These are phyloP conservation scores for Dipodomys ordii DNA, from an alignment of 2,113 vertebrate species.

Conservation along the genomic window DNA sequence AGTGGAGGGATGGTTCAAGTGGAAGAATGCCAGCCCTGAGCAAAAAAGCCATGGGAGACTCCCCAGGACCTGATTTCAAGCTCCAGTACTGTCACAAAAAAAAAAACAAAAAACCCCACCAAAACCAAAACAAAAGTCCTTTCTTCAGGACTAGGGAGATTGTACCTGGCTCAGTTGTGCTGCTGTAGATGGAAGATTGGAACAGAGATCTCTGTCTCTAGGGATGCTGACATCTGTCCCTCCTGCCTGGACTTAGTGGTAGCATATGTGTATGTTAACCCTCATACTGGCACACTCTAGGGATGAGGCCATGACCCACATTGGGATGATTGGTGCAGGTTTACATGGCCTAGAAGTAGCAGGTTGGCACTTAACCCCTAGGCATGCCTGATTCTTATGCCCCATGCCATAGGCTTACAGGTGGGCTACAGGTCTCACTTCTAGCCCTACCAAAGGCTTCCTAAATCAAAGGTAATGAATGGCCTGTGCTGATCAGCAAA, in stretches of 20 bases:
- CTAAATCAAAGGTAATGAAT: background rate
- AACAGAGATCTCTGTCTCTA: too few species aligned
- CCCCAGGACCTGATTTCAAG: too few species aligned
- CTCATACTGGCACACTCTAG: background rate
- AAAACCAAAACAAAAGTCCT: too few species aligned
- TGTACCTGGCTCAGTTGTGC: background rate
- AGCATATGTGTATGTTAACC: background rate
- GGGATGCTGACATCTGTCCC: too few species aligned
- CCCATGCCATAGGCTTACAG: background rate
- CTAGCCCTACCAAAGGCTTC: background rate
- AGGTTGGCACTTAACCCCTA: background rate
- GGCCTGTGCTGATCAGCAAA: background rate
- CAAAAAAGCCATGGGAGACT: too few species aligned
- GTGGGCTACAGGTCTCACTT: background rate
- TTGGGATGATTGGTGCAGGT: background rate
- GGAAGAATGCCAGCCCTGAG: too few species aligned
- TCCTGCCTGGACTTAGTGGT: too few species aligned
- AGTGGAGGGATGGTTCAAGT: too few species aligned
- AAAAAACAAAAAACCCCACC: too few species aligned
- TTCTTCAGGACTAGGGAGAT: background rate
- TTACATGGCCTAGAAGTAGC: background rate
- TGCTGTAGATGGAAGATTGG: too few species aligned
- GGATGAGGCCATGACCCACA: background rate
- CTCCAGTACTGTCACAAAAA: too few species aligned
- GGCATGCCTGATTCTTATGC: background rate